Conservation (phyloP, 2,797 vertebrate genomes). For the Labeo calbasu region DNA sequence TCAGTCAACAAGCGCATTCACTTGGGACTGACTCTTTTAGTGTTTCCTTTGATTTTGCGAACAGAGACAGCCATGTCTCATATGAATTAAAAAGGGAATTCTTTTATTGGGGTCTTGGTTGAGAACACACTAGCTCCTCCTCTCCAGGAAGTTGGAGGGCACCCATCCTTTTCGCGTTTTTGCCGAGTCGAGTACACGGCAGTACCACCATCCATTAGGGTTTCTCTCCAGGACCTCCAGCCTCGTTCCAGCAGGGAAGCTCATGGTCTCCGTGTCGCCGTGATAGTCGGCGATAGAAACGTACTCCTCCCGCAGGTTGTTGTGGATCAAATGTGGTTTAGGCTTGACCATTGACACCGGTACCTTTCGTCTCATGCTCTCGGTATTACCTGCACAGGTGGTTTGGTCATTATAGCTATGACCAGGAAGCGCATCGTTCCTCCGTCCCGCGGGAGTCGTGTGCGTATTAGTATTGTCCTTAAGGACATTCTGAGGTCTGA, state of each 20-base stretch:
- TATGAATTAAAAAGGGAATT: conserved; percentile 4
- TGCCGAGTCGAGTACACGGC: conserved; percentile 91
- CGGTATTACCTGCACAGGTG: neutral
- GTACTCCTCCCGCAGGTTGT: conserved; percentile 93
- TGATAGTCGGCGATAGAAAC: conserved; percentile 95
- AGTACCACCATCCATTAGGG: conserved; percentile 99
- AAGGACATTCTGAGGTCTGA: conserved; percentile 77
- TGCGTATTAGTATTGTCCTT: conserved; percentile 81
- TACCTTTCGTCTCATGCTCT: conserved; percentile 71
- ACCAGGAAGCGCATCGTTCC: conserved; percentile 86
- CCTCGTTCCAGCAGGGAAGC: conserved; percentile 93
- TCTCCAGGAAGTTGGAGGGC: conserved; percentile 97
- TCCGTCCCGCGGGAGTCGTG: conserved; percentile 84
- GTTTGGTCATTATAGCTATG: conserved; percentile 34
- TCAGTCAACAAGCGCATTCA: conserved; percentile 7
- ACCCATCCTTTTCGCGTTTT: conserved; percentile 97
- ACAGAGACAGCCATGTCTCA: neutral
- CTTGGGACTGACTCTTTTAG: neutral
- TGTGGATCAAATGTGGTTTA: conserved; percentile 95
- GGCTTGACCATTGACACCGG: conserved; percentile 91
- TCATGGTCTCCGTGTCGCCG: conserved; percentile 94
- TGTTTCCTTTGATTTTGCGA: neutral
- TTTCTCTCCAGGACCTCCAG: conserved; percentile 96
- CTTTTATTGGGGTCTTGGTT: neutral
- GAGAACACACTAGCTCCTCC: conserved; percentile 83